These are phyloP conservation scores for Carcinoscorpius rotundicauda DNA, from an alignment of 1,140 invertebrate species.

Conservation along the genomic window DNA sequence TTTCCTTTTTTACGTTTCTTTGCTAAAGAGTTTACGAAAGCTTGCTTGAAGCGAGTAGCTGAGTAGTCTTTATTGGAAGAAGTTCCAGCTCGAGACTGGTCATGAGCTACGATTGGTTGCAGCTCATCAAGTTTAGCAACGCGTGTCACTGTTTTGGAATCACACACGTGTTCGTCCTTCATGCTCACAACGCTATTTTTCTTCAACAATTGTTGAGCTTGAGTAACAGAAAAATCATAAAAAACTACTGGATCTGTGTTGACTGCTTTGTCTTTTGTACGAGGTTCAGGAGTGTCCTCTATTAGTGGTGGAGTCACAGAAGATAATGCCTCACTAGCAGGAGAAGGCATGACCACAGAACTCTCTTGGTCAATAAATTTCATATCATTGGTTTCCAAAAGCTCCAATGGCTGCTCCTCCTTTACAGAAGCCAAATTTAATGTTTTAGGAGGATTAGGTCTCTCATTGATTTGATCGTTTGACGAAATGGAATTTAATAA, in stretches of 20 bases:
- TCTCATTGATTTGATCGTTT: background rate
- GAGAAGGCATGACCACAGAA: background rate
- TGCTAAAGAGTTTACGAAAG: background rate
- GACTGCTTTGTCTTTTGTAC: background rate
- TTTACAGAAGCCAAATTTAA: background rate
- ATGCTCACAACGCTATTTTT: background rate
- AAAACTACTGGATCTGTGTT: too few relatives aligned
- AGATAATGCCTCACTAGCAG: background rate
- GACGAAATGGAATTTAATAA: background rate
- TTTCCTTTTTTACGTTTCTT: constrained; percentile 4
- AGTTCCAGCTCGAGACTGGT: background rate
- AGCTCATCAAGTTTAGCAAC: constrained; percentile 11
- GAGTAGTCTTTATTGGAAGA: background rate
- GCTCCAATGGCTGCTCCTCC: background rate
- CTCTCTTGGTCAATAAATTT: constrained; percentile 7
- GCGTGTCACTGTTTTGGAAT: constrained; percentile 14
- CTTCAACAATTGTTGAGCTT: too few relatives aligned
- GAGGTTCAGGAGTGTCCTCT: background rate
- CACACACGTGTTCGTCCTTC: background rate
- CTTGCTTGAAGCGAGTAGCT: background rate
- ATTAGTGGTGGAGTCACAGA: background rate
- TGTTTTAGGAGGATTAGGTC: background rate
- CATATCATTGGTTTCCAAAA: constrained; percentile 2
- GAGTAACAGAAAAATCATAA: too few relatives aligned
- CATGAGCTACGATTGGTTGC: constrained; percentile 10